Evolutionary conservation across 2,113 vertebrate species (phyloP).

Genomic region (Apodemus speciosus): DNA sequence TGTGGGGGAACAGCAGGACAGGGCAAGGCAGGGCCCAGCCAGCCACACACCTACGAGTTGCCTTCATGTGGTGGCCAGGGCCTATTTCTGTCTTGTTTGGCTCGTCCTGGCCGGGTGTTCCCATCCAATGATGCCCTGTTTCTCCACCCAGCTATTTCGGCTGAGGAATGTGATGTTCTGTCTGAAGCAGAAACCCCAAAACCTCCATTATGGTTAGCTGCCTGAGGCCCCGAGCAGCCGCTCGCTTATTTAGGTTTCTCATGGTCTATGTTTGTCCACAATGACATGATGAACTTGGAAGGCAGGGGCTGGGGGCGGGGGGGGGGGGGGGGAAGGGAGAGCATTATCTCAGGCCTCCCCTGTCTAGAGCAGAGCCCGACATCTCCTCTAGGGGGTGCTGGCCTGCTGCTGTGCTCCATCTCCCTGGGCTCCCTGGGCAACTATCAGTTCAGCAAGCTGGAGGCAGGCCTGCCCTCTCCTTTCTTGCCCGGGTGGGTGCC

Average conservation of each 20-base stretch:
- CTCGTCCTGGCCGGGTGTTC: constrained; percentile 83
- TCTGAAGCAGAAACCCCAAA: constrained; percentile 86
- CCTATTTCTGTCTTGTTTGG: constrained; percentile 93
- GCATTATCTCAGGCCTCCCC: constrained; percentile 66
- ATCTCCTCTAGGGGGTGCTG: background rate
- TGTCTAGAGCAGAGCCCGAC: background rate
- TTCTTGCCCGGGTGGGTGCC: background rate
- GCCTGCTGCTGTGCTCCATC: background rate
- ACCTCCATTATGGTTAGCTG: constrained; percentile 92
- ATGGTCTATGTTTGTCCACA: constrained; percentile 93
- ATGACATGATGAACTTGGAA: constrained; percentile 92
- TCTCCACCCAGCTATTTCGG: constrained; percentile 89
- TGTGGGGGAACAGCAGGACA: constrained; percentile 79
- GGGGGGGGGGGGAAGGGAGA: background rate
- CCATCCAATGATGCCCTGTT: constrained; percentile 84
- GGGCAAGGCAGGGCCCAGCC: constrained; percentile 71
- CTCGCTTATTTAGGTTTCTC: constrained; percentile 93
- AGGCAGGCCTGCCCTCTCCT: background rate
- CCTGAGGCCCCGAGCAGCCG: constrained; percentile 90
- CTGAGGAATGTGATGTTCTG: constrained; percentile 89
- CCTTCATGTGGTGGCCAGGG: constrained; percentile 86
- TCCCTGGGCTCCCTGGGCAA: background rate
- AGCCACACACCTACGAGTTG: constrained; percentile 76
- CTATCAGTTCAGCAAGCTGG: background rate
- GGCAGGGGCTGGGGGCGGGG: constrained; percentile 56